Conservation (phyloP, 1,140 invertebrate genomes). For the Ceratosolen solmsi region DNA sequence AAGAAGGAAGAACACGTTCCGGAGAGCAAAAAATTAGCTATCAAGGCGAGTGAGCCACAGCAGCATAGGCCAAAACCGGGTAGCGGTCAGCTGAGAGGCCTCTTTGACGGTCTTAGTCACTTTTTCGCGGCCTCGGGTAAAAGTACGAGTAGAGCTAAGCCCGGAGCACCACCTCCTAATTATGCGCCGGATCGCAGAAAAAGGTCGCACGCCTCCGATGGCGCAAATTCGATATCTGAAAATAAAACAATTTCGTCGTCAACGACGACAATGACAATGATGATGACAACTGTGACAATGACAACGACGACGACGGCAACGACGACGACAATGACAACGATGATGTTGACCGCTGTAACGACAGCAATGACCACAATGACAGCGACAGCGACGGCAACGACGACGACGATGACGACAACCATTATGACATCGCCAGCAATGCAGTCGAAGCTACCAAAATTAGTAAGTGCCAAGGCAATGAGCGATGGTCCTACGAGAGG, state of each 20-base stretch:
- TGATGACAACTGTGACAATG: too few species aligned
- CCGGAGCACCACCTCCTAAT: constrained; percentile 72
- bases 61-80: constrained; percentile 63
- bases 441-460: constrained; percentile 20
- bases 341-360: too few species aligned
- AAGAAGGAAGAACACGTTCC: constrained; percentile 55
- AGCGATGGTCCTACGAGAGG: constrained; percentile 41
- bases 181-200: constrained; percentile 74
- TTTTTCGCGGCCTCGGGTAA: constrained; percentile 82
- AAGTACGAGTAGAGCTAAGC: constrained; percentile 74
- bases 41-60: not conserved
- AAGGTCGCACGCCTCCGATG: constrained; percentile 50
- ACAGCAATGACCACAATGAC: not conserved
- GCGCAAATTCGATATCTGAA: constrained; percentile 21
- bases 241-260: not conserved
- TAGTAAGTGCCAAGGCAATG: not conserved
- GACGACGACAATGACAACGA: not conserved
- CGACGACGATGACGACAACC: not conserved
- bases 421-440: not conserved
- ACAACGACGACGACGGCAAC: not conserved
- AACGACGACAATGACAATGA: not conserved
- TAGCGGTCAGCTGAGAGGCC: constrained; percentile 80
- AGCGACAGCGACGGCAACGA: not conserved
- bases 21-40: constrained; percentile 25
- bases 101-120: constrained; percentile 90